Percentiles rank a stretch among this genome's conserved stretches.
These are phyloP conservation scores for Sinocyclocheilus anophthalmus DNA, from an alignment of 2,113 vertebrate genomes.

Conservation along the genomic window DNA sequence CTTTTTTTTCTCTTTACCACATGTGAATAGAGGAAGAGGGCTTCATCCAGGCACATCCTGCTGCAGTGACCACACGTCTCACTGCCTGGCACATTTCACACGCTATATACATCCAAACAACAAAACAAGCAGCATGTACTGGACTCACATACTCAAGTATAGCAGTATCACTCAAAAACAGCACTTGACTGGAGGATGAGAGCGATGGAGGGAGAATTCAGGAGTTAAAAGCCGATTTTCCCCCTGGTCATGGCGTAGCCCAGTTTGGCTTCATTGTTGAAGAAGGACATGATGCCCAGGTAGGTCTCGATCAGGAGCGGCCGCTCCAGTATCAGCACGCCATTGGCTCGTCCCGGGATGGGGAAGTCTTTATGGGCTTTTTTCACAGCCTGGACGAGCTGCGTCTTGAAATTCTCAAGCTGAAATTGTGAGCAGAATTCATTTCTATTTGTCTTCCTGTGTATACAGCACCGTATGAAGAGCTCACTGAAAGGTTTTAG, in stretches of 20 bases:
- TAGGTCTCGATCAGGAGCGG: slow-evolving; percentile 97
- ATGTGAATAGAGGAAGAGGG: slow-evolving; percentile 6
- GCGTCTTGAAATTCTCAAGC: slow-evolving; percentile 89
- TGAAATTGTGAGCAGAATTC: slow-evolving; percentile 53
- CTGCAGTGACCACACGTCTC: not conserved
- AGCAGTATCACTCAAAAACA: not conserved
- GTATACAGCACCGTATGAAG: not conserved
- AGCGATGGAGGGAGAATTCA: not conserved
- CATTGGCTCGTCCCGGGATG: slow-evolving; percentile 74
- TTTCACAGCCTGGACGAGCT: slow-evolving; percentile 93
- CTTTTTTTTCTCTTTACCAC: not conserved
- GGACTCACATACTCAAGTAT: slow-evolving; percentile 42
- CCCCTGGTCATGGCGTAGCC: slow-evolving; percentile 97
- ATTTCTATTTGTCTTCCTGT: not conserved
- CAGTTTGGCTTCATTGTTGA: slow-evolving; percentile 96
- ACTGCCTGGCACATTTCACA: slow-evolving; percentile 5
- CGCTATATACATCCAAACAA: slow-evolving; percentile 14
- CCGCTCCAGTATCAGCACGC: slow-evolving; percentile 87
- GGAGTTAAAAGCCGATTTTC: slow-evolving; percentile 88
- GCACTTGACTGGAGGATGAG: not conserved
- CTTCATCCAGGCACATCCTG: slow-evolving; percentile 50
- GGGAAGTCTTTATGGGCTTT: slow-evolving; percentile 87
- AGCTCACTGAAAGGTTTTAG: not conserved
- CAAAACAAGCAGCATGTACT: slow-evolving; percentile 32
- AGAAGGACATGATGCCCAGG: slow-evolving; percentile 94